phyloP scores from a whole-genome alignment of 2,113 vertebrate species.

The Synchiropus splendidus region DNA sequence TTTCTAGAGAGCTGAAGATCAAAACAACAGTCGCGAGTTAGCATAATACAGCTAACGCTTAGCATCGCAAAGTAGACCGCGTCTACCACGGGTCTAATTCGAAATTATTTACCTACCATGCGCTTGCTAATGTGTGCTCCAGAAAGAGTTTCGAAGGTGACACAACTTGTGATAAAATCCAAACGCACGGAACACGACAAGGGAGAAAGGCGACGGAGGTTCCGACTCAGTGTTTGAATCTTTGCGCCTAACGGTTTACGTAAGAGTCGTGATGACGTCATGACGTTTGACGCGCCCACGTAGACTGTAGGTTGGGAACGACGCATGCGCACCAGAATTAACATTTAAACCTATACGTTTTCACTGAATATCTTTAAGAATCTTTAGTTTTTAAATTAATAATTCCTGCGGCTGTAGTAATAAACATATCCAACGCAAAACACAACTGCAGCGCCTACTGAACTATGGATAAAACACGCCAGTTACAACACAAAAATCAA shows the following conservation, averaged over 20 bases:
- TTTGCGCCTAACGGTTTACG: slow-evolving; percentile 70
- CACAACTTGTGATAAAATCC: background rate
- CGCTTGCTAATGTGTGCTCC: background rate
- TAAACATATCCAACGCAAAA: too few relatives aligned
- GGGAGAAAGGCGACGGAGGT: background rate
- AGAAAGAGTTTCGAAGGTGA: background rate
- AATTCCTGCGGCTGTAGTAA: too few relatives aligned
- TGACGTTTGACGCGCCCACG: slow-evolving; percentile 21
- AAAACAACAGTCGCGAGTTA: background rate
- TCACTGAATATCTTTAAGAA: too few relatives aligned
- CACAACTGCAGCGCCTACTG: too few relatives aligned
- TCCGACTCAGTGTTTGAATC: slow-evolving; percentile 61
- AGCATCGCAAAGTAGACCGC: slow-evolving; percentile 10
- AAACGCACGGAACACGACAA: background rate
- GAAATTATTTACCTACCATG: background rate
- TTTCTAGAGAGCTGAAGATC: too few relatives aligned
- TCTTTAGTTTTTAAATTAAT: too few relatives aligned
- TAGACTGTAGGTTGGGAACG: too few relatives aligned
- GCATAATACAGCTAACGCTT: slow-evolving; percentile 20
- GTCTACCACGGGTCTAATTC: background rate
- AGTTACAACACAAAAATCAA: too few relatives aligned
- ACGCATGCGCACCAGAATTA: too few relatives aligned
- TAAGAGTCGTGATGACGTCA: slow-evolving; percentile 4
- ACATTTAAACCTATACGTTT: too few relatives aligned
- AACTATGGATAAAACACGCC: too few relatives aligned